Evolutionary conservation across 2,888 invertebrate genomes (phyloP), one percentile per base, ranked within the genome.

Genomic region (Clanis bilineata): DNA sequence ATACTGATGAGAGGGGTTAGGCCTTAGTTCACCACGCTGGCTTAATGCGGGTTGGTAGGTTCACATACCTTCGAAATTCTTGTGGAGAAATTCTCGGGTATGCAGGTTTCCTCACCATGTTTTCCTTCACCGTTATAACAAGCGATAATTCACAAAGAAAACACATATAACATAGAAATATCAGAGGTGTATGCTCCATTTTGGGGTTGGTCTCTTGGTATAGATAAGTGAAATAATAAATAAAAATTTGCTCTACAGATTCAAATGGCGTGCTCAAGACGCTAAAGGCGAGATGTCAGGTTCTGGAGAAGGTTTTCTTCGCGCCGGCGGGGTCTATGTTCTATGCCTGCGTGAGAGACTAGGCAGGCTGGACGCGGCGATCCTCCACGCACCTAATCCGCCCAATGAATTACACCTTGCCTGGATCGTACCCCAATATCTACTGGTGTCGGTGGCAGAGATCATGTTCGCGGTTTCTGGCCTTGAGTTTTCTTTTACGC

Each of bases 391-490:
- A 0, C 93, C 95, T 72, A 94, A 94, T 44, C 92, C 93, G 0
- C 93, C 95, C 15, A 96, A 95, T 77, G 93, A 93, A 25, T 84
- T 96, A 3, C 94, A 94, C 64, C 94, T 96, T 73, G 83, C 94
- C 2, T 96, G 95, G 95, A 94, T 96, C 68, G 85, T 96, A 23
- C 97, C 97, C 0, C 97, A 97, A 82, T 97, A 97, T 78, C 80
- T 96, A 38, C 87, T 97, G 10, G 95, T 97, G 58, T 96, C 97
- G 0, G 80, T 95, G 2, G 97, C 96, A 0, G 97, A 97, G 86
- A 95, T 97, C 47, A 94, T 97, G 92, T 96, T 97, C 77, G 96
- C 96, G 0, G 94, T 97, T 5, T 96, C 97, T 2, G 97, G 97
- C 0, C 88, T 97, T 21, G 95, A 96, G 74, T 97, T 97, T 83